Evolutionary conservation across 2,797 vertebrate genomes (phyloP).

Genomic region (Phalloptychus januarius): DNA sequence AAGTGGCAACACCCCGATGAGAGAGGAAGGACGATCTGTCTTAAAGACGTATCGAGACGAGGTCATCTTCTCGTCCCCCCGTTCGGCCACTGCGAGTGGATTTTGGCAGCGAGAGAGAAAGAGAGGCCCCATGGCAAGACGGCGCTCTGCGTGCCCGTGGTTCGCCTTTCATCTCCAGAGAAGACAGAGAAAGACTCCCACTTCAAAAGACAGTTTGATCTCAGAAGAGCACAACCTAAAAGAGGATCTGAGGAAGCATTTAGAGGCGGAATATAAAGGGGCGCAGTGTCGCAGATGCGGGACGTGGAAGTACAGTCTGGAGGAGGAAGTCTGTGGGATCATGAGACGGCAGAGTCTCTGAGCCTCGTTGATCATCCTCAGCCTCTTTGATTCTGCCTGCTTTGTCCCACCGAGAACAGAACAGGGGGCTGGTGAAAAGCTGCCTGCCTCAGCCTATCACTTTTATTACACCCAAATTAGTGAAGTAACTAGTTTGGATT

Average conservation of each 20-base stretch:
- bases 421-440: slow-evolving; percentile 19
- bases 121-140: slow-evolving; percentile 63
- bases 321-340: slow-evolving; percentile 42
- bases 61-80: slow-evolving; percentile 63
- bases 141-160: slow-evolving; percentile 60
- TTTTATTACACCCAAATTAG: neutral
- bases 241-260: slow-evolving; percentile 67
- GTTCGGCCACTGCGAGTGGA: slow-evolving; percentile 67
- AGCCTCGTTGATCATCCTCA: slow-evolving; percentile 23
- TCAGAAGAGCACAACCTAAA: slow-evolving; percentile 68
- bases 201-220: slow-evolving; percentile 83
- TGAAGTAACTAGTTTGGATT: neutral
- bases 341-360: slow-evolving; percentile 29
- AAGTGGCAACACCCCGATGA: slow-evolving; percentile 37
- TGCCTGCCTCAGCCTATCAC: neutral
- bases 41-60: slow-evolving; percentile 18
- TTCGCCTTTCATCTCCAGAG: slow-evolving; percentile 79
- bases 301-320: slow-evolving; percentile 23
- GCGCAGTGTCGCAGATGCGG: slow-evolving; percentile 57
- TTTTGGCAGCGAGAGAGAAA: slow-evolving; percentile 51
- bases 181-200: slow-evolving; percentile 59
- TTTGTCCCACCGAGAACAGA: slow-evolving; percentile 17
- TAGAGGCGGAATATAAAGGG: slow-evolving; percentile 67
- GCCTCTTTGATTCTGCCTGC: slow-evolving; percentile 51
- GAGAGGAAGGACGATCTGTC: slow-evolving; percentile 54